These are phyloP conservation scores for Irena cyanogastra DNA, from an alignment of 2,113 vertebrate species.

Conservation along the genomic window DNA sequence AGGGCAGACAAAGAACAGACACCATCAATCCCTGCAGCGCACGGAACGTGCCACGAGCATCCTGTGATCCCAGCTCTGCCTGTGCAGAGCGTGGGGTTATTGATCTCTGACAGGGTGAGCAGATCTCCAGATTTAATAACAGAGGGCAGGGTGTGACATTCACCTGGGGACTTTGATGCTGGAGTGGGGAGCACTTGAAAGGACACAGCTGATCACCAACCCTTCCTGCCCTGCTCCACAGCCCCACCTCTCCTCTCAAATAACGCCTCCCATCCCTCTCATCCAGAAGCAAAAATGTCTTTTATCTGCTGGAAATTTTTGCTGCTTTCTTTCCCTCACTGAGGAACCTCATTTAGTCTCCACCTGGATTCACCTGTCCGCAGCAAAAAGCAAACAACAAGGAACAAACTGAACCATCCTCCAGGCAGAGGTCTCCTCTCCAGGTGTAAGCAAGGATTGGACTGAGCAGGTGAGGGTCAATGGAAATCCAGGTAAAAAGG, in stretches of 20 bases:
- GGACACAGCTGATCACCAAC: not conserved
- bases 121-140: not conserved
- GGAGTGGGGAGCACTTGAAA: not conserved
- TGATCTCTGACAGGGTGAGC: not conserved
- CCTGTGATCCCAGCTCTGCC: not conserved
- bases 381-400: not conserved
- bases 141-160: not conserved
- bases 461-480: not conserved
- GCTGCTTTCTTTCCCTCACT: not conserved
- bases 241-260: not conserved
- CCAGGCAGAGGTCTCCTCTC: not conserved
- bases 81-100: accelerated
- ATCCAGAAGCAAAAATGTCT: not conserved
- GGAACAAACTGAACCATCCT: not conserved
- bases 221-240: not conserved
- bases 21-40: not conserved
- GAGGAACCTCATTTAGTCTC: not conserved
- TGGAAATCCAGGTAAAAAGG: not conserved
- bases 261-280: not conserved
- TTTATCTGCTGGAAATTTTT: not conserved
- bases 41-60: not conserved
- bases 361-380: not conserved
- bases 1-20: not conserved
- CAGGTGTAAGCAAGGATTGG: not conserved
- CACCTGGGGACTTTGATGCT: not conserved